Evolutionary conservation across 1,140 invertebrate genomes (phyloP).

Genomic region (Drosophila arizonae): DNA sequence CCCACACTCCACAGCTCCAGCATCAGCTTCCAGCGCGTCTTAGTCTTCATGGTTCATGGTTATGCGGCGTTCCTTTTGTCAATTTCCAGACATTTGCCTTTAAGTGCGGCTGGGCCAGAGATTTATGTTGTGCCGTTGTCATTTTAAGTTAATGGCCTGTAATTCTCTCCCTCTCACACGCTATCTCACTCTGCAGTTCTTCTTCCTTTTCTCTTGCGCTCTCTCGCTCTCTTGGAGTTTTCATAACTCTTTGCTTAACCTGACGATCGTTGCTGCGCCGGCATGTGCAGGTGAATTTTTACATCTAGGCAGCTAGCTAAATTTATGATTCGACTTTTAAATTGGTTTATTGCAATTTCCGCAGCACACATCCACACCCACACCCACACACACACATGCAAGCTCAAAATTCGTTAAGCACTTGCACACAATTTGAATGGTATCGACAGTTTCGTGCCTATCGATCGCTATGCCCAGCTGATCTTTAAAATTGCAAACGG

Average conservation of each 20-base stretch:
- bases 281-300: conserved; percentile 66
- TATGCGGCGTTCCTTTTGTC: conserved; percentile 59
- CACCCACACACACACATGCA: background rate
- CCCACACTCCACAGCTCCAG: conserved; percentile 22
- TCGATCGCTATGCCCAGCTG: no score
- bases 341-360: conserved; percentile 72
- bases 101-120: conserved; percentile 54
- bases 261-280: conserved; percentile 31
- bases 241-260: conserved; percentile 51
- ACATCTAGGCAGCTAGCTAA: conserved; percentile 29
- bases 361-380: conserved; percentile 37
- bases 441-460: background rate
- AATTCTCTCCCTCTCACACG: conserved; percentile 37
- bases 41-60: conserved; percentile 32
- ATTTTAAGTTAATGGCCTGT: conserved; percentile 75
- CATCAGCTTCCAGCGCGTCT: conserved; percentile 3
- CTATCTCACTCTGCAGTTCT: background rate
- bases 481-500: no score
- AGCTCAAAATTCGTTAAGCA: conserved; percentile 1
- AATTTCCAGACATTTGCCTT: conserved; percentile 70
- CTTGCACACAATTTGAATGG: background rate
- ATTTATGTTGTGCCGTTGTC: conserved; percentile 74
- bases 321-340: conserved; percentile 68
- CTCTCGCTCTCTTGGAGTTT: conserved; percentile 4
- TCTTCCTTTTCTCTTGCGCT: conserved; percentile 2